Percentiles rank a stretch among this genome's conserved stretches.
These are phyloP conservation scores for Ceratotherium simum DNA, from an alignment of 2,113 vertebrate species.

Conservation along the genomic window DNA sequence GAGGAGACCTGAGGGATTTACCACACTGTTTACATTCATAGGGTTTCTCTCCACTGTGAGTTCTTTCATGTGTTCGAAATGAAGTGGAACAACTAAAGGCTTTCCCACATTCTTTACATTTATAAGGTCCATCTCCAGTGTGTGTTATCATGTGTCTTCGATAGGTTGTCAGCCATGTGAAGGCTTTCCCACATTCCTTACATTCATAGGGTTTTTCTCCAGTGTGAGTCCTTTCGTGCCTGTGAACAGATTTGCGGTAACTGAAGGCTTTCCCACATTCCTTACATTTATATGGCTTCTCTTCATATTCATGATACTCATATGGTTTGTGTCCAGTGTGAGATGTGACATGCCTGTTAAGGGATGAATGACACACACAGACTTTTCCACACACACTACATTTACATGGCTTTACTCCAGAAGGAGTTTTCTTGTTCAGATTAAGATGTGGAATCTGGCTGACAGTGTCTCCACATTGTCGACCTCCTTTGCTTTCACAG, in stretches of 20 bases:
- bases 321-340: conserved; percentile 36
- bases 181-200: not conserved
- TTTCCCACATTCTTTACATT: not conserved
- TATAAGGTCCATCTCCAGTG: not conserved
- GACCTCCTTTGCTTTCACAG: not conserved
- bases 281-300: conserved; percentile 20
- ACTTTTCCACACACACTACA: not conserved
- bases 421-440: not conserved
- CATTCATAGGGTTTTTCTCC: not conserved
- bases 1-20: not conserved
- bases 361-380: not conserved
- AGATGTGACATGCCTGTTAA: not conserved
- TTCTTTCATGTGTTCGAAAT: not conserved
- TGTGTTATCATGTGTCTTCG: not conserved
- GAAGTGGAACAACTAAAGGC: not conserved
- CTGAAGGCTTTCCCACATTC: conserved; percentile 56
- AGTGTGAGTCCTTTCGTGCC: not conserved
- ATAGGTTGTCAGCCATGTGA: not conserved
- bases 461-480: not conserved
- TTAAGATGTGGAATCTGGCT: not conserved
- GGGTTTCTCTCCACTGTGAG: not conserved
- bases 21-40: not conserved
- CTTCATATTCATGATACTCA: not conserved
- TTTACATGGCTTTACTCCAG: not conserved
- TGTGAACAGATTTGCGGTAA: not conserved